A percentile compares a stretch with the other conserved stretches of the same genome.
phyloP scores from a whole-genome alignment of 2,888 invertebrate species.

The Coelinius sp. region DNA sequence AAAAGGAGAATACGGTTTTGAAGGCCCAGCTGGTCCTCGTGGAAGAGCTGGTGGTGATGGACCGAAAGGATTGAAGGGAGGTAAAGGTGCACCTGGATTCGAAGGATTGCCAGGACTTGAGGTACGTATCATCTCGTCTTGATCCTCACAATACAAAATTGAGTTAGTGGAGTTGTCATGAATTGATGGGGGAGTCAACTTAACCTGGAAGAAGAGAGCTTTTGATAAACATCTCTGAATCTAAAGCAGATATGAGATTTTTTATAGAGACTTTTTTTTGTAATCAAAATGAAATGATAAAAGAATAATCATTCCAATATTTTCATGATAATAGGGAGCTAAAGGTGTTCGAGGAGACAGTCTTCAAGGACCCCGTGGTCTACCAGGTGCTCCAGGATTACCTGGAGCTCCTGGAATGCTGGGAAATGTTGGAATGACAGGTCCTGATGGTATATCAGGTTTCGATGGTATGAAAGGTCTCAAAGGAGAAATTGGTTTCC shows the following conservation, averaged over 20 bases:
- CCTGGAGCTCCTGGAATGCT: constrained; percentile 72
- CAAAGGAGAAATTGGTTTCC: constrained; percentile 66
- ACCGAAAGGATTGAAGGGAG: constrained; percentile 67
- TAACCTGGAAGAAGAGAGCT: too few species aligned
- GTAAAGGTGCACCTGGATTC: constrained; percentile 71
- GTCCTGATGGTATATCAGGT: constrained; percentile 62
- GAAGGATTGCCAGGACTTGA: constrained; percentile 72
- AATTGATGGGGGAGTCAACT: too few species aligned
- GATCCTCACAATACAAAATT: too few species aligned
- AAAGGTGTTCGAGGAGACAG: constrained; percentile 72
- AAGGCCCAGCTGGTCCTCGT: constrained; percentile 63
- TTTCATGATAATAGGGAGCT: constrained; percentile 57
- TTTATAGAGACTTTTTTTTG: too few species aligned
- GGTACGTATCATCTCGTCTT: constrained; percentile 50
- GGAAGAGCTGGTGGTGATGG: constrained; percentile 65
- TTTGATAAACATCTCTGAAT: neutral
- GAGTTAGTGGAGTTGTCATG: neutral
- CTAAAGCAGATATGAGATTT: too few species aligned
- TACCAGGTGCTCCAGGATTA: constrained; percentile 73
- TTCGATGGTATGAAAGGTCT: constrained; percentile 65
- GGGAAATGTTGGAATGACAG: constrained; percentile 61
- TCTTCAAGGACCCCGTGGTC: constrained; percentile 74
- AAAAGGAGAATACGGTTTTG: constrained; percentile 70
- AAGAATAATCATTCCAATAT: constrained; percentile 18
- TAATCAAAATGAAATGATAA: too few species aligned